Evolutionary conservation across 2,797 vertebrate species (phyloP).

Genomic region (Falco columbarius): DNA sequence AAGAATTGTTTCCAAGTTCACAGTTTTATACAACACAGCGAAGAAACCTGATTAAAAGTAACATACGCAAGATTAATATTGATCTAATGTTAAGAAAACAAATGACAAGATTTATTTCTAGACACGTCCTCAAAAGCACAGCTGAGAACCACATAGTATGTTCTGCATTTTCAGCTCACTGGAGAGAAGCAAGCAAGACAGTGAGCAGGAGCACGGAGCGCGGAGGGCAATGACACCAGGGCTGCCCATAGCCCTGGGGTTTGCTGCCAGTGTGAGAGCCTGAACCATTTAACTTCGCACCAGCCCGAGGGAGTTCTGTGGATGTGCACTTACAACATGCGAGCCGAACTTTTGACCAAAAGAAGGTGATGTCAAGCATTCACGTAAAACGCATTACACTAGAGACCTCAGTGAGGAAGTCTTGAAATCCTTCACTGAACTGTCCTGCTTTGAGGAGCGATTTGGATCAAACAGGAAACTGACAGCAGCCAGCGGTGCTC

Average conservation of each 20-base stretch:
- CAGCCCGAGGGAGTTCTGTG: fast-evolving
- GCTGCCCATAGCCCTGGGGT: neutral
- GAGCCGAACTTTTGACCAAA: neutral
- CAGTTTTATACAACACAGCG: neutral
- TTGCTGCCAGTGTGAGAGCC: neutral
- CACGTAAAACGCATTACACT: neutral
- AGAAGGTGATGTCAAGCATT: neutral
- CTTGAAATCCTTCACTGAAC: neutral
- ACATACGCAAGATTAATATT: neutral
- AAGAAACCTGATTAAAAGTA: neutral
- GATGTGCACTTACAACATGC: neutral
- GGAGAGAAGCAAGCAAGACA: neutral
- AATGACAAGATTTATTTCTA: neutral
- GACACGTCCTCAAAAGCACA: neutral
- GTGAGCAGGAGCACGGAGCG: neutral
- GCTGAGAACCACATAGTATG: neutral
- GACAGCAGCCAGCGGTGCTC: neutral
- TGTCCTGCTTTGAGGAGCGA: neutral
- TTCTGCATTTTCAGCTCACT: neutral
- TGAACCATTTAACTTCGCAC: fast-evolving
- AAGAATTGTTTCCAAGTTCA: neutral
- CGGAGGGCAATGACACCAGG: neutral
- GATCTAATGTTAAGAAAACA: neutral
- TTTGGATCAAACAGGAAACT: neutral
- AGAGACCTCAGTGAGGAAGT: neutral